Evolutionary conservation across 2,888 invertebrate species (phyloP), one percentile per base, ranked within the genome.

Genomic region (Rhamnusium bicolor): DNA sequence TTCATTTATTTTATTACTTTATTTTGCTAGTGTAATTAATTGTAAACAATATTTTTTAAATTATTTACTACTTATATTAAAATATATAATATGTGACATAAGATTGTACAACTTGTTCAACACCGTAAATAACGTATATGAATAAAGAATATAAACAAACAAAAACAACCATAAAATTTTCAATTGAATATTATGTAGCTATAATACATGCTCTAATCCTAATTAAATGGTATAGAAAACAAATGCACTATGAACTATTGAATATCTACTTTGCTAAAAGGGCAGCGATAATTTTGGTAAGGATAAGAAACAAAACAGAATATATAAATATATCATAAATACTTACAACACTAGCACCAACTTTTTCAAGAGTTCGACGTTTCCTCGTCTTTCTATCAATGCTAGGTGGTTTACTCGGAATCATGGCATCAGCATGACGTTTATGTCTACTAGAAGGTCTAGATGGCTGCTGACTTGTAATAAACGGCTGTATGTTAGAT

Each of bases 331-430:
- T 53, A 16, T 46, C 16, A n/a, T 12, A 14, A 7, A 81, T 87
- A 90, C 92, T 92, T 89, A 92, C 92, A 89, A 92, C 91, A 83
- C 90, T 91, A 49, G 90, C 89, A 69, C 91, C 89, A 79, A 90
- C 87, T 85, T 92, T 92, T 80, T 93, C 93, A 16, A 90, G 89
- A 77, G 92, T 92, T 71, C 92, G 89, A 74, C 92, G 89, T 82
- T 93, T 93, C 80, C 92, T 82, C 8, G 85, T 82, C 72, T 87
- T 88, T 61, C 84, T 81, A 54, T 88, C 88, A 6, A 80, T 75
- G 49, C 80, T 81, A 53, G 75, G 74, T 4, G 79, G 61, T 46
- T 80, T 80, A 60, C 76, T 79, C 4, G 80, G 72, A 19, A 79
- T 51, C 53, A 80, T 69, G n/a, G 80, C 79, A 14, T 85, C 86